Conservation (phyloP, 2,113 vertebrate species). For the Solea senegalensis region DNA sequence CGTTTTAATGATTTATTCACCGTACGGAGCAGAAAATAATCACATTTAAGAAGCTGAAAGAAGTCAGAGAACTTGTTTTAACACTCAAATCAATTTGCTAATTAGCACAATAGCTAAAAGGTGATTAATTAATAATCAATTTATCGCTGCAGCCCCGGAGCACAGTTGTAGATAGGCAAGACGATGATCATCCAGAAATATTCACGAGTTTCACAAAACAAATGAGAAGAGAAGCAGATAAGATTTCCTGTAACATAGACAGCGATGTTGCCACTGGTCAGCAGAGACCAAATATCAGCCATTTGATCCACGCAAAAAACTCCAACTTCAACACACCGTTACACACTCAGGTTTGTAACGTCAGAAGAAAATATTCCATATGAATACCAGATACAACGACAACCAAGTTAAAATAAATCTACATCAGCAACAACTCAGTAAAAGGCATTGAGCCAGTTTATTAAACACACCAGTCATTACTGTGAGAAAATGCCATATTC, state of each 20-base stretch:
- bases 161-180: not conserved
- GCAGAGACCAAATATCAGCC: not conserved
- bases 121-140: no score
- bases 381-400: not conserved
- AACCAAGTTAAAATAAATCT: not conserved
- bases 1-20: no score
- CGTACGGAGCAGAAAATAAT: no score
- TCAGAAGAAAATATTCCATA: not conserved
- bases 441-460: conserved; percentile 13
- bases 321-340: not conserved
- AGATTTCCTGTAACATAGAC: not conserved
- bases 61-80: no score
- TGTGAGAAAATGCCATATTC: conserved; percentile 3
- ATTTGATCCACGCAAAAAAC: not conserved
- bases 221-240: not conserved
- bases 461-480: conserved; percentile 17
- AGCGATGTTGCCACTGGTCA: not conserved
- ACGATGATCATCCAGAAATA: conserved; percentile 3
- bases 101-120: no score
- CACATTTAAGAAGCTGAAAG: no score
- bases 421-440: not conserved
- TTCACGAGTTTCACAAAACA: not conserved
- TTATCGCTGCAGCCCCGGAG: not conserved
- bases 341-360: not conserved
- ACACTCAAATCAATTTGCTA: no score